Evolutionary conservation across 2,888 invertebrate species (phyloP).

Genomic region (Capitulum mitella): DNA sequence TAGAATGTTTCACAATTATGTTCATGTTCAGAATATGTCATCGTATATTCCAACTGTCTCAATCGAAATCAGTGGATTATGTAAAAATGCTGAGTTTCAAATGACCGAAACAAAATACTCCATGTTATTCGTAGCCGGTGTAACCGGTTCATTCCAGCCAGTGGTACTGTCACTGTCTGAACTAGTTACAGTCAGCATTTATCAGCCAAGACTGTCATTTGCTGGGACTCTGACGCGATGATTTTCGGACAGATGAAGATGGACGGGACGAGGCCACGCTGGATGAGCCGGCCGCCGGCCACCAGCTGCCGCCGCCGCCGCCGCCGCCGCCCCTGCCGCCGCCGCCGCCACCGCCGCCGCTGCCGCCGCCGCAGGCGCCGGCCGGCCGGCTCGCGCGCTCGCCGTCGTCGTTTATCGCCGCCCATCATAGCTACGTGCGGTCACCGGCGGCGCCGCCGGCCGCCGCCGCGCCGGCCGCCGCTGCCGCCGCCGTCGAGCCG

Average conservation of each 20-base stretch:
- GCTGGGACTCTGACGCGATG: neutral
- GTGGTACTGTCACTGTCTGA: too few relatives aligned
- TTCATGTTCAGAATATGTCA: too few relatives aligned
- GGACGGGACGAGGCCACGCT: constrained; percentile 28
- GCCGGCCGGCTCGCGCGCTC: constrained; percentile 40
- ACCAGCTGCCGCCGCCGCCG: neutral
- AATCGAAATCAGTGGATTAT: too few relatives aligned
- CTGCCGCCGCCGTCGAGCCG: neutral
- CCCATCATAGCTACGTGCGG: constrained; percentile 43
- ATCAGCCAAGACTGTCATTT: too few relatives aligned
- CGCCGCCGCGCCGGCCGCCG: neutral
- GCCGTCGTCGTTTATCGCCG: constrained; percentile 38
- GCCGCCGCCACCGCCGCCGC: neutral
- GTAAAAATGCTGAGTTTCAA: too few relatives aligned
- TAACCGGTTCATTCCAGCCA: too few relatives aligned
- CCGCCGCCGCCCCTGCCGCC: constrained; percentile 37
- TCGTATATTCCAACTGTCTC: too few relatives aligned
- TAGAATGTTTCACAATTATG: too few relatives aligned
- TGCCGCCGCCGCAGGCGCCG: constrained; percentile 40
- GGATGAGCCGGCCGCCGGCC: constrained; percentile 26
- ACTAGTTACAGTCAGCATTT: too few relatives aligned
- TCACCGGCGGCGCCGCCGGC: neutral
- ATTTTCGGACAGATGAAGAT: neutral
- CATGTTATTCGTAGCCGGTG: too few relatives aligned
- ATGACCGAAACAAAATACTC: too few relatives aligned